Percentiles rank a stretch among this genome's conserved stretches.
Conservation (phyloP, 2,888 invertebrate species). For the Tanytarsus gracilentus region DNA sequence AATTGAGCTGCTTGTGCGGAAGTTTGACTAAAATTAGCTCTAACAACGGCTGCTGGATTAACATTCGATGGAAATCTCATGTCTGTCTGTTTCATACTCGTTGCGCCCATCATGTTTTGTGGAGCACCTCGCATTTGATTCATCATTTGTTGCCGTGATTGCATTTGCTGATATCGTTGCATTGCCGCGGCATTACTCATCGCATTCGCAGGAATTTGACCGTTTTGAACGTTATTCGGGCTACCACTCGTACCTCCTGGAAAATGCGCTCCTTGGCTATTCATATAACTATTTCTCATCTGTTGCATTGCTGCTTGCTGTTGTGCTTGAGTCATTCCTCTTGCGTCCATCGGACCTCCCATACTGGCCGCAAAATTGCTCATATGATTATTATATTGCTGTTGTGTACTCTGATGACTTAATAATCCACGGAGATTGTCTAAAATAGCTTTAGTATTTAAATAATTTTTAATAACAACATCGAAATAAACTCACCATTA, state of each 20-base stretch:
- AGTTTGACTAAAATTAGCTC: not conserved
- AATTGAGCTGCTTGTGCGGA: not conserved
- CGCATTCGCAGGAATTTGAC: constrained; percentile 28
- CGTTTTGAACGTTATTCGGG: constrained; percentile 31
- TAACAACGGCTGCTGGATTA: not conserved
- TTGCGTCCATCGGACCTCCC: constrained; percentile 4
- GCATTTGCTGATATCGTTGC: constrained; percentile 21
- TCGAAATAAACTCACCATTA: constrained; percentile 32
- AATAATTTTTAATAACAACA: not conserved
- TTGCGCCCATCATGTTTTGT: constrained; percentile 1
- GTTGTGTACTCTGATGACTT: constrained; percentile 39
- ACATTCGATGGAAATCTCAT: not conserved
- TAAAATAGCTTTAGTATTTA: not conserved
- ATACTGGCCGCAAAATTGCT: constrained; percentile 3
- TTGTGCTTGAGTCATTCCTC: constrained; percentile 1
- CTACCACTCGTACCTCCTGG: constrained; percentile 25
- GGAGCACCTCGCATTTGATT: constrained; percentile 15
- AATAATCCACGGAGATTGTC: constrained; percentile 38
- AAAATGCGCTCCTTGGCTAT: not conserved
- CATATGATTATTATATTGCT: constrained; percentile 31
- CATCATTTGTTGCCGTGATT: not conserved
- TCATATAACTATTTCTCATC: constrained; percentile 19
- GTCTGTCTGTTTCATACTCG: constrained; percentile 14
- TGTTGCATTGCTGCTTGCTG: constrained; percentile 22
- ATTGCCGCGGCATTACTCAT: constrained; percentile 8